phyloP scores from a whole-genome alignment of 2,888 invertebrate genomes.

The Heliconius ismenius region DNA sequence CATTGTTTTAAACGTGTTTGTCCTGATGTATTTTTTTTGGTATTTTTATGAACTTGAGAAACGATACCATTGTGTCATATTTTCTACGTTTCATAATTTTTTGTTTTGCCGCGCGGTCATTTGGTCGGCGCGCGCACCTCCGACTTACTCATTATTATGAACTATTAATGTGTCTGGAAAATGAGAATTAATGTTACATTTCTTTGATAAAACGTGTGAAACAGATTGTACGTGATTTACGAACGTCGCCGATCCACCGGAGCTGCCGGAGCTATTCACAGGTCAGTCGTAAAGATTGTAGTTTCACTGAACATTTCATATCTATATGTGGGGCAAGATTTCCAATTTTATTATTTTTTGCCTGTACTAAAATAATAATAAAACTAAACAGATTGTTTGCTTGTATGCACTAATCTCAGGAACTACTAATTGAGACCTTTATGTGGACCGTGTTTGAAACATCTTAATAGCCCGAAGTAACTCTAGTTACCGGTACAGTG shows the following conservation, averaged over 20 bases:
- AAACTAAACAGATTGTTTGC: no score
- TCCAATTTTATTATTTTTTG: no score
- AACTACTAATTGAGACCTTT: no score
- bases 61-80: slow-evolving; percentile 71
- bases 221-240: slow-evolving; percentile 32
- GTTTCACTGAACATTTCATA: slow-evolving; percentile 10
- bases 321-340: no score
- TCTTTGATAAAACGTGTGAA: slow-evolving; percentile 55
- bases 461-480: no score
- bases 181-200: slow-evolving; percentile 39
- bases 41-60: slow-evolving; percentile 76
- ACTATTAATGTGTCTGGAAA: slow-evolving; percentile 35
- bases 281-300: slow-evolving; percentile 20
- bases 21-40: slow-evolving; percentile 72
- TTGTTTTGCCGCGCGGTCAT: slow-evolving; percentile 47
- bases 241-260: slow-evolving; percentile 45
- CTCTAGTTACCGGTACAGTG: no score
- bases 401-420: no score
- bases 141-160: slow-evolving; percentile 41
- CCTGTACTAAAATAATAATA: no score
- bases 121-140: slow-evolving; percentile 48
- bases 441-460: no score
- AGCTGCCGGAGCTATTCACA: slow-evolving; percentile 46
- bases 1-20: slow-evolving; percentile 47
- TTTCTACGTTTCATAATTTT: slow-evolving; percentile 75